Percentiles rank a stretch among this genome's conserved stretches.
These are phyloP conservation scores for Meriones psammophilus DNA, from an alignment of 2,797 vertebrate species.

Conservation along the genomic window DNA sequence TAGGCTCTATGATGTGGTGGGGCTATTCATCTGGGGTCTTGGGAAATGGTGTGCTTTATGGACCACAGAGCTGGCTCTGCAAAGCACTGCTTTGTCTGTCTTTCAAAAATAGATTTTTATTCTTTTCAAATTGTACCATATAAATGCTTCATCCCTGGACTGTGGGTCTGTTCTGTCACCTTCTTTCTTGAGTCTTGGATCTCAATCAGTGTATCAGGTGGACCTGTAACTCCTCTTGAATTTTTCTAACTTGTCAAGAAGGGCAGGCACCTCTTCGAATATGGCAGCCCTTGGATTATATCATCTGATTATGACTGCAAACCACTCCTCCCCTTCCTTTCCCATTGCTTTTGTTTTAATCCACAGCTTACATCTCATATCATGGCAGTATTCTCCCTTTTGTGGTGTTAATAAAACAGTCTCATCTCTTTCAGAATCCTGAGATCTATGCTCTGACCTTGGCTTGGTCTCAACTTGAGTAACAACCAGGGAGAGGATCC, in stretches of 20 bases:
- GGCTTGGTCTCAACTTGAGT: neutral
- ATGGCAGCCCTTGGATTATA: neutral
- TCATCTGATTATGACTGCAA: too few species aligned
- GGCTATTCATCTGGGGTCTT: neutral
- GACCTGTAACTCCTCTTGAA: neutral
- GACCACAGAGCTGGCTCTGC: neutral
- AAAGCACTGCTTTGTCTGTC: neutral
- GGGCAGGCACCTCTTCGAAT: neutral
- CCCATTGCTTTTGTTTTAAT: neutral
- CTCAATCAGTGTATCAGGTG: neutral
- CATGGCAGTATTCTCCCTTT: neutral
- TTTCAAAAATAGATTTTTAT: slow-evolving; percentile 20
- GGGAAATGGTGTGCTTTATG: slow-evolving; percentile 13
- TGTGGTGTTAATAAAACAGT: slow-evolving; percentile 37
- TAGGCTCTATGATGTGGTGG: too few species aligned
- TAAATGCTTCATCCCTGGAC: slow-evolving; percentile 48
- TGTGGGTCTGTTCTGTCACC: slow-evolving; percentile 23
- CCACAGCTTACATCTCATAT: neutral
- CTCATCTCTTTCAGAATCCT: neutral
- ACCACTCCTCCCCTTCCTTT: too few species aligned
- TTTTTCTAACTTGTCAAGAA: neutral
- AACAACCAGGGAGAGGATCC: slow-evolving; percentile 27
- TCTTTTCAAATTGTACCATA: slow-evolving; percentile 2
- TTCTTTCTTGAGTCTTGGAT: slow-evolving; percentile 41
- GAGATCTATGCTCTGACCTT: neutral